Evolutionary conservation across 64 coral and sea anemone genomes (phyloP).

Genomic region (Orbicella faveolata): DNA sequence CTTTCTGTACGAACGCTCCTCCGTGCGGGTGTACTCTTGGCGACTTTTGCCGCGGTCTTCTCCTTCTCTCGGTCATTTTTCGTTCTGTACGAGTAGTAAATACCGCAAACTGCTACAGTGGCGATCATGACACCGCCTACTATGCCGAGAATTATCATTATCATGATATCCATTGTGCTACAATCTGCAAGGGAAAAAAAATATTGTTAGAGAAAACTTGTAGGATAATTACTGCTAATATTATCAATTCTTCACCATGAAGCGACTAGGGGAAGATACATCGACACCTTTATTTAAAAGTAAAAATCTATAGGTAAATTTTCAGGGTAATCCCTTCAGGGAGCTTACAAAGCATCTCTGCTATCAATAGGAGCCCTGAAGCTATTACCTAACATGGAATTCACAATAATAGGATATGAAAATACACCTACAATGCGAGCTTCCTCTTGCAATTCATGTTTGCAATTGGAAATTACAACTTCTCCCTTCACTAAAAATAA

Average conservation of each 20-base stretch:
- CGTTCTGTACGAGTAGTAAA: slow-evolving; percentile 75
- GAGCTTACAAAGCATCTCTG: too few species aligned
- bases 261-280: too few species aligned
- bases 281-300: too few species aligned
- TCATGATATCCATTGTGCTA: slow-evolving; percentile 56
- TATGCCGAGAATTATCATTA: slow-evolving; percentile 68
- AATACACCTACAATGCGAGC: too few species aligned
- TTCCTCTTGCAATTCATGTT: background rate
- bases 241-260: too few species aligned
- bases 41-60: slow-evolving; percentile 40
- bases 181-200: background rate
- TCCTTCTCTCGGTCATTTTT: slow-evolving; percentile 46
- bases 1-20: background rate
- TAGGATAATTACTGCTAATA: background rate
- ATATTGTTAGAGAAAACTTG: background rate
- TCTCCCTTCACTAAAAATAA: too few species aligned
- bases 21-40: background rate
- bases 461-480: too few species aligned
- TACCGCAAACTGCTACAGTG: slow-evolving; percentile 74
- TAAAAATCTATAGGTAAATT: too few species aligned
- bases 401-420: too few species aligned
- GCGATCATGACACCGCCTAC: slow-evolving; percentile 75
- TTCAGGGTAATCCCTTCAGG: too few species aligned
- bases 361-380: too few species aligned
- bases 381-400: too few species aligned